Evolutionary conservation across 2,113 vertebrate species (phyloP), one percentile per base, ranked within the genome.

Genomic region (Pterocles burchelli): DNA sequence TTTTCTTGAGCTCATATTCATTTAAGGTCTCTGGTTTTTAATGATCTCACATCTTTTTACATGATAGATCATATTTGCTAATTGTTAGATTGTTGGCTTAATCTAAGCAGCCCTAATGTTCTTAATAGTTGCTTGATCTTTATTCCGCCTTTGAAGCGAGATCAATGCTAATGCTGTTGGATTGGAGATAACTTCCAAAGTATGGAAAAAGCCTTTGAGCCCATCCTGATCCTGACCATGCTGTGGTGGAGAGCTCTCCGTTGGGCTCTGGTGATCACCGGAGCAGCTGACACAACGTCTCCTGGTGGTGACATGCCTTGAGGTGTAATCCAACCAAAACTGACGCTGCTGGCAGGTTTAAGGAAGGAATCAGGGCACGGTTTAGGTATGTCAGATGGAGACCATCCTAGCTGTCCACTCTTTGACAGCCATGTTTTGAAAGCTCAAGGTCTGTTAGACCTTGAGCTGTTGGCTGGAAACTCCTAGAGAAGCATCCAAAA

Each of bases 231-330:
- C 34, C 17, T 21, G 5, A 10, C 43, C 48, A 8, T 22, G 12
- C 3, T 9, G 0, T 3, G 18, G 17, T 7, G 52, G 22, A 14
- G 43, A 48, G 13, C 7, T 16, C 52, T 71, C 61, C 15, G 0
- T 7, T 13, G 48, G 63, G 52, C 57, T 80, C 54, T 5, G 48
- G 33, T 63, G 77, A 48, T 29, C 48, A 12, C 31, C 33, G 17
- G 22, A 6, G 22, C 5, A 36, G 70, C 75, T 94, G 81, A 11
- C 45, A 1, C 29, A 2, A 18, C 11, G 31, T 61, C 46, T 81
- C 63, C 15, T 59, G 66, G 14, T 68, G 71, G 33, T 70, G 84
- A 17, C 52, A 10, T 13, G 25, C 54, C 58, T 29, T 9, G 71
- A 41, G 85, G 62, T 2, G 1, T 14, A 38, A 8, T 13, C 24